phyloP scores from a whole-genome alignment of 2,888 invertebrate genomes.

The Invenusta paracnida region DNA sequence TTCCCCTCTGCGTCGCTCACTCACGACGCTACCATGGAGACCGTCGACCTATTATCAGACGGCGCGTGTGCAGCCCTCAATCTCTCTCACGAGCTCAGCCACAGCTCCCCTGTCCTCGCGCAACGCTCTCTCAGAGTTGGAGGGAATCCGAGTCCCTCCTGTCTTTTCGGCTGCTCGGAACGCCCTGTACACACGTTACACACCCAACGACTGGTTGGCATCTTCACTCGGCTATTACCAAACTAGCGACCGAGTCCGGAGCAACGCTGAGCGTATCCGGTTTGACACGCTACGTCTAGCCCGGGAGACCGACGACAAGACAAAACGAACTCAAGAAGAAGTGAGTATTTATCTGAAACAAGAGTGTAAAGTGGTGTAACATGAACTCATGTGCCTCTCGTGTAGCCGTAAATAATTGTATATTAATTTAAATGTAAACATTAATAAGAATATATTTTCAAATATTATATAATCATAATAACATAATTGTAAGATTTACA shows the following conservation, averaged over 20 bases:
- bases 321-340: conserved; percentile 62
- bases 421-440: too few species aligned
- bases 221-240: conserved; percentile 73
- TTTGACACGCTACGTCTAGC: conserved; percentile 58
- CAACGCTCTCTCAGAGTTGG: conserved; percentile 53
- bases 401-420: too few species aligned
- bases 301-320: conserved; percentile 62
- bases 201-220: conserved; percentile 84
- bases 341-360: conserved; percentile 17
- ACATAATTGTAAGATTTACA: too few species aligned
- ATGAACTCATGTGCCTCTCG: too few species aligned
- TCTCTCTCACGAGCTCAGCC: conserved; percentile 46
- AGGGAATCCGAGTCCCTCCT: conserved; percentile 58
- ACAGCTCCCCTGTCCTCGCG: conserved; percentile 34
- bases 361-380: too few species aligned
- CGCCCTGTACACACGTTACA: conserved; percentile 74
- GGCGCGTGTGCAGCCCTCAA: conserved; percentile 48
- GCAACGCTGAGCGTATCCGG: conserved; percentile 62
- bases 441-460: too few species aligned
- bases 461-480: too few species aligned
- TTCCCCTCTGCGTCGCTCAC: conserved; percentile 58
- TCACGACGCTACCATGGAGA: conserved; percentile 60
- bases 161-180: conserved; percentile 60
- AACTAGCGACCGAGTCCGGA: conserved; percentile 81
- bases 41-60: conserved; percentile 59